These are phyloP conservation scores for Tangara arthus DNA, from an alignment of 2,797 vertebrate species.

Conservation along the genomic window DNA sequence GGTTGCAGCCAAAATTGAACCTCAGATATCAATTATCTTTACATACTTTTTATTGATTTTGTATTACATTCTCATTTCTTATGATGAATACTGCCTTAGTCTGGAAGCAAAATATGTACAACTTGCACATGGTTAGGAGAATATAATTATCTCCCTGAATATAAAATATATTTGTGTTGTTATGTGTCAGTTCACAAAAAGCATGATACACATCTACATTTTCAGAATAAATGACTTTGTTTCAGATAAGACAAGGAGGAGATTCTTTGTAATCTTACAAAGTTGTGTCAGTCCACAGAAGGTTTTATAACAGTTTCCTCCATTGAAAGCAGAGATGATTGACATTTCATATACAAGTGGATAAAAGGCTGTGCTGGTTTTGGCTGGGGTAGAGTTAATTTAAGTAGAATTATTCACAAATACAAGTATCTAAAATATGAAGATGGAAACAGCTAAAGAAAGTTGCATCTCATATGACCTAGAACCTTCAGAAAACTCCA, in stretches of 20 bases:
- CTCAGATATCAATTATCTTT: neutral
- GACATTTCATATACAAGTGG: neutral
- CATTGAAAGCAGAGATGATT: neutral
- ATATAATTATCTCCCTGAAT: neutral
- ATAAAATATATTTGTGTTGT: neutral
- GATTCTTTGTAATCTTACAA: neutral
- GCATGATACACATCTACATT: neutral
- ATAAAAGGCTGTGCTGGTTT: neutral
- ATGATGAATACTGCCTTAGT: neutral
- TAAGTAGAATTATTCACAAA: neutral
- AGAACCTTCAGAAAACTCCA: neutral
- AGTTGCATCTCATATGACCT: neutral
- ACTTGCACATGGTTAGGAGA: neutral
- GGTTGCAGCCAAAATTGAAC: neutral
- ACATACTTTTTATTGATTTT: neutral
- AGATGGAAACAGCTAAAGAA: neutral
- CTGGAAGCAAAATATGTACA: neutral
- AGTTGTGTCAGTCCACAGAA: neutral
- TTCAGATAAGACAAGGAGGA: neutral
- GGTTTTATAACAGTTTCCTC: neutral
- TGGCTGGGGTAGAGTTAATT: neutral
- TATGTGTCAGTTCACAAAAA: neutral
- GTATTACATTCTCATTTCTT: neutral
- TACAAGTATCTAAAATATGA: neutral
- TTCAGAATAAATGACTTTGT: neutral